Evolutionary conservation across 2,888 invertebrate genomes (phyloP).

Genomic region (Drosophila pseudotakahashii): DNA sequence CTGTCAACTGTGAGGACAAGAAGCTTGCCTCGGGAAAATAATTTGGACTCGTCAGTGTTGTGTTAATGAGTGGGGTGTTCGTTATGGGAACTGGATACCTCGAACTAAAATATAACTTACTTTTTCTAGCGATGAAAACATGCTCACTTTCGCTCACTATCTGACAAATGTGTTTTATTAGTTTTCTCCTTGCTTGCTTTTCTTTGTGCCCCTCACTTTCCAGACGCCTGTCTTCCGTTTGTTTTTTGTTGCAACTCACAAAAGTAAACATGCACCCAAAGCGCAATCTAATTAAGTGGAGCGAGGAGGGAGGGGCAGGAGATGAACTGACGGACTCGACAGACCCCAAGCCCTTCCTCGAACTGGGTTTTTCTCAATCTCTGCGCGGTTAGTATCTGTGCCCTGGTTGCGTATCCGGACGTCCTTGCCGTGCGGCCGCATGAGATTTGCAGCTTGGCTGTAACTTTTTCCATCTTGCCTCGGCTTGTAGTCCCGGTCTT

Average conservation of each 20-base stretch:
- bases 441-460: slow-evolving; percentile 56
- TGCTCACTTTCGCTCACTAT: slow-evolving; percentile 44
- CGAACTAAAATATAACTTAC: background rate
- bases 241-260: slow-evolving; percentile 29
- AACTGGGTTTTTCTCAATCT: background rate
- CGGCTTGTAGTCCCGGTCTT: slow-evolving; percentile 24
- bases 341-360: background rate
- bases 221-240: background rate
- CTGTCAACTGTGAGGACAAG: background rate
- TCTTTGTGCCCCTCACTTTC: slow-evolving; percentile 52
- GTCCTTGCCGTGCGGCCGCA: slow-evolving; percentile 56
- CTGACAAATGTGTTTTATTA: slow-evolving; percentile 58
- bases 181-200: slow-evolving; percentile 22
- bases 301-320: slow-evolving; percentile 39
- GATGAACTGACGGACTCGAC: slow-evolving; percentile 51
- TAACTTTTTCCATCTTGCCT: slow-evolving; percentile 32
- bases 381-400: slow-evolving; percentile 1
- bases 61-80: background rate
- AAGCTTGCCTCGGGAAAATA: background rate
- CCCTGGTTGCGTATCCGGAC: slow-evolving; percentile 33
- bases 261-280: slow-evolving; percentile 72
- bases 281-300: slow-evolving; percentile 76
- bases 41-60: background rate
- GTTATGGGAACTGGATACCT: too few species aligned
- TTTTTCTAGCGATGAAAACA: background rate